Base-by-base conservation (phyloP, 2,113 vertebrate species). In the Rhynchopsitta pachyrhyncha region DNA sequence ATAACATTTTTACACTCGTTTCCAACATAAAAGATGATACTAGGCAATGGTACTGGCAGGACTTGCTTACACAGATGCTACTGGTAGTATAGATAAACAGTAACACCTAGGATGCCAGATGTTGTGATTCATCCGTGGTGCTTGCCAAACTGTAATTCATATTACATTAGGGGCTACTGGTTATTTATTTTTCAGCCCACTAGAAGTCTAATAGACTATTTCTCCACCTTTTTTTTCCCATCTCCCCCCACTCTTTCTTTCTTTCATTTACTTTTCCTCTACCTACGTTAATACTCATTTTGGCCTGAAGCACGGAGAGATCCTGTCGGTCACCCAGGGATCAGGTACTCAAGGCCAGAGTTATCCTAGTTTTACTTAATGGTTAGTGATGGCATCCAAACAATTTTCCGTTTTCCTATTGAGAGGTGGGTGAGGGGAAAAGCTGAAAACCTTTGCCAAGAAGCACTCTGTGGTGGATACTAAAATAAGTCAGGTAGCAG, bases 401-500 rank as follows among this genome's bases (percentile, higher is more conserved):
- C 95, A 17, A 95, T 96, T 97, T 96, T 89, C 71, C 86, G 71
- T 95, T 97, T 97, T 97, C 67, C 94, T 96, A 7, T 8, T 95
- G 96, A 96, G 96, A 90, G 11, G 44, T 96, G 95, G 95, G 94
- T 92, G 91, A 92, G 84, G 71, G 94, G 95, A 94, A 93, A 93
- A 87, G 87, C 92, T 73, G 70, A 50, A 76, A 63, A 86, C 76
- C 71, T 96, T 91, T 98, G 97, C 98, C 98, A 98, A 97, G 83
- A 88, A 96, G 73, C 53, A 68, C 81, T 94, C 96, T 93, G 75
- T 94, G 87, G 93, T 95, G 92, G 96, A 90, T 95, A 92, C 77
- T 95, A 84, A 97, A 96, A 47, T 89, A 97, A 97, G 97, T 94
- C 96, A 98, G 94, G 97, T 96, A 98, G 95, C 97, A 98, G 97